Conservation (phyloP, 2,888 invertebrate species). For the Malthinus flaveolus region DNA sequence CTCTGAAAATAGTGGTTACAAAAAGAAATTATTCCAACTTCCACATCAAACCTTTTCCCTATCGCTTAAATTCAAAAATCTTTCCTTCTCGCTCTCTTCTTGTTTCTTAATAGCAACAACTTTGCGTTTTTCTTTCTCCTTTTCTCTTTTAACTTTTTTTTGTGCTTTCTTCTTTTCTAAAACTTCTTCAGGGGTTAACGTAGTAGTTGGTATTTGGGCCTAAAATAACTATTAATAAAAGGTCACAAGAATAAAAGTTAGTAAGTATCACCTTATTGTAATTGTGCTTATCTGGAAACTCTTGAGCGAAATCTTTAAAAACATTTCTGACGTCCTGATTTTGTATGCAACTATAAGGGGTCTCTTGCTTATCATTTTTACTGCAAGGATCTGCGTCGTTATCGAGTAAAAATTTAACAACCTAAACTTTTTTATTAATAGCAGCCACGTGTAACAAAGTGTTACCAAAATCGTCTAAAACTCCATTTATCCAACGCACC, state of each 20-base stretch:
- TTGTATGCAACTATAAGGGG: conserved; percentile 72
- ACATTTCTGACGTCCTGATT: conserved; percentile 69
- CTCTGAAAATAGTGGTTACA: conserved; percentile 54
- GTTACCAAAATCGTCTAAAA: conserved; percentile 61
- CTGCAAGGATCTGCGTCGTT: conserved; percentile 72
- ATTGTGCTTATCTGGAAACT: conserved; percentile 72
- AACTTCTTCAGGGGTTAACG: conserved; percentile 67
- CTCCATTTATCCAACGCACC: conserved; percentile 52
- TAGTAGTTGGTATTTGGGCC: conserved; percentile 73
- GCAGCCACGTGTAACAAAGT: conserved; percentile 76
- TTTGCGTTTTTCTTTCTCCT: conserved; percentile 65
- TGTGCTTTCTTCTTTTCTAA: conserved; percentile 69
- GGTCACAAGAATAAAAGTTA: background rate
- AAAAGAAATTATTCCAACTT: background rate
- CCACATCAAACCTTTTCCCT: conserved; percentile 69
- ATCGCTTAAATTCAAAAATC: conserved; percentile 71
- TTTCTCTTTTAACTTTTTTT: conserved; percentile 68
- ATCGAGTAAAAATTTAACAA: conserved; percentile 65
- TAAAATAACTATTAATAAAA: conserved; percentile 41
- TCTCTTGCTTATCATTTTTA: conserved; percentile 68
- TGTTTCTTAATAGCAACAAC: conserved; percentile 60
- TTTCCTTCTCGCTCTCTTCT: conserved; percentile 61
- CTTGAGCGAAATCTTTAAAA: conserved; percentile 73
- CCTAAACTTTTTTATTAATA: conserved; percentile 61
- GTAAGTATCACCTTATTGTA: conserved; percentile 66